A percentile compares a stretch with the other conserved stretches of the same genome.
Evolutionary conservation across 2,113 vertebrate species (phyloP).

Genomic region (Pituophis catenifer): DNA sequence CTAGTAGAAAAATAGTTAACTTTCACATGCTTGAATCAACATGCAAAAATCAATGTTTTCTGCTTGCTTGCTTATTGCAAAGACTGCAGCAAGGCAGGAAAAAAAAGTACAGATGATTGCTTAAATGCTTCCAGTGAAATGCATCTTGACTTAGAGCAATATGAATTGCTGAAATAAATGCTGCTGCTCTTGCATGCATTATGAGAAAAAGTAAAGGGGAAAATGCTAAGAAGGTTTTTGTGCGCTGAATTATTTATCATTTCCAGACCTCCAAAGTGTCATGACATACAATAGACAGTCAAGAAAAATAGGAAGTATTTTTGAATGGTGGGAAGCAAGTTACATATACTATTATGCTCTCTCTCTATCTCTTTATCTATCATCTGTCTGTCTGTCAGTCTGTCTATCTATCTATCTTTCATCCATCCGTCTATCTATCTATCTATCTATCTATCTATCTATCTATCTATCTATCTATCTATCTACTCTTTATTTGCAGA

Average conservation of each 20-base stretch:
- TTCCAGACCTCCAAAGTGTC: background rate
- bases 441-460: background rate
- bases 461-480: background rate
- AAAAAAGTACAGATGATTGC: background rate
- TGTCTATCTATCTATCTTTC: background rate
- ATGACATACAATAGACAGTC: background rate
- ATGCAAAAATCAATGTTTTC: background rate
- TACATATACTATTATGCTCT: background rate
- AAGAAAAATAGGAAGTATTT: background rate
- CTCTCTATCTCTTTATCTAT: background rate
- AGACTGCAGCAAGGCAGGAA: background rate
- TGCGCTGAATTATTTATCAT: background rate
- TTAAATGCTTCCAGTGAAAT: background rate
- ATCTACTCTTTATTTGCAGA: background rate
- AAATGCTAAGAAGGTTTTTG: background rate
- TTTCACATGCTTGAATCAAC: background rate
- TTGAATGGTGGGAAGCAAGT: background rate
- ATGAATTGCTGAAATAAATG: background rate
- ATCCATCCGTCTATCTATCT: background rate
- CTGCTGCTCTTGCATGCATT: background rate
- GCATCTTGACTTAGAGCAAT: background rate
- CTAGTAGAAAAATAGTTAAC: background rate
- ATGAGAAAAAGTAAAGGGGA: background rate
- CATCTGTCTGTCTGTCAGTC: background rate
- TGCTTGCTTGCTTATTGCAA: background rate